Percentiles rank a stretch among this genome's conserved stretches.
phyloP scores from a whole-genome alignment of 2,113 vertebrate genomes.

The Heterotilapia buettikoferi region DNA sequence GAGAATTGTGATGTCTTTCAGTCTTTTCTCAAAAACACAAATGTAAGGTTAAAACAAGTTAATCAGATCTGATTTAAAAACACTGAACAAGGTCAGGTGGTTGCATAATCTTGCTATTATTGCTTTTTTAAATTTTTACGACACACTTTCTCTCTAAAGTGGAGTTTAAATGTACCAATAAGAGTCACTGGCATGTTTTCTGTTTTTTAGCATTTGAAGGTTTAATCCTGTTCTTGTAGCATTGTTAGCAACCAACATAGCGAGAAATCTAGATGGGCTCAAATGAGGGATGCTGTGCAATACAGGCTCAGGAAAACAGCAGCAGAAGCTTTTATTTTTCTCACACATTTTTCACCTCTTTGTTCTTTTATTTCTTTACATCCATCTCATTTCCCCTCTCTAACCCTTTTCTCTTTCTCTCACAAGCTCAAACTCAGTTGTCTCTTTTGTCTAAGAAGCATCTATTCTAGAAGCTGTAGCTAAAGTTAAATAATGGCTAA shows the following conservation, averaged over 20 bases:
- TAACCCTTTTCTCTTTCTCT: not conserved
- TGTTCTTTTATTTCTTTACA: not conserved
- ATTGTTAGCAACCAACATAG: constrained; percentile 22
- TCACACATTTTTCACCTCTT: constrained; percentile 14
- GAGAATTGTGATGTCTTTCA: not conserved
- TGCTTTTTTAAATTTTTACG: not conserved
- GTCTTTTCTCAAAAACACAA: not conserved
- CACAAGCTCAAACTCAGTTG: not conserved
- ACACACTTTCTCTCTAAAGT: not conserved
- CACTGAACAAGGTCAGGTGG: not conserved
- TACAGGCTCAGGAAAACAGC: not conserved
- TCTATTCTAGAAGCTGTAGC: not conserved
- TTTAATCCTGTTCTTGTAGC: constrained; percentile 41
- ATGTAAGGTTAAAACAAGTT: not conserved
- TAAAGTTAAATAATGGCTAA: not conserved
- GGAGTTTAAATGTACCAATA: constrained; percentile 9
- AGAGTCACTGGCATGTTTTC: constrained; percentile 17
- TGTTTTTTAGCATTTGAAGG: constrained; percentile 5
- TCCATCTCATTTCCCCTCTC: not conserved
- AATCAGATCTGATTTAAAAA: not conserved
- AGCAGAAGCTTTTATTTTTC: not conserved
- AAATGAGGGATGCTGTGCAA: constrained; percentile 7
- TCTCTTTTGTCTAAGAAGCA: not conserved
- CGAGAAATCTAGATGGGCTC: constrained; percentile 26
- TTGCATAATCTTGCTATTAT: not conserved